phyloP scores from a whole-genome alignment of 1,140 invertebrate species.

The Prorops nasuta region DNA sequence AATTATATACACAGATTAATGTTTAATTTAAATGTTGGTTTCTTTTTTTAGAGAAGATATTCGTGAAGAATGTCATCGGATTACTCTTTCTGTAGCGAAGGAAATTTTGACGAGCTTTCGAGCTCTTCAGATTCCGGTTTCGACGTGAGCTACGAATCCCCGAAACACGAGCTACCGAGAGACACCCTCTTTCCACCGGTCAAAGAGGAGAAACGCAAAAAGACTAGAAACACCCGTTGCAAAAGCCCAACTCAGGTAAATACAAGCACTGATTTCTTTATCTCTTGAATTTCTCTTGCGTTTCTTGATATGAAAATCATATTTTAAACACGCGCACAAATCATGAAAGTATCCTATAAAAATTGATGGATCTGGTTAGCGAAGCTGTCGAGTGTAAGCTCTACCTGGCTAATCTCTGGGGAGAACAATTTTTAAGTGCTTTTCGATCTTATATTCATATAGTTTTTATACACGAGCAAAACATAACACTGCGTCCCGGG shows the following conservation, averaged over 20 bases:
- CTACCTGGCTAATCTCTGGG: too few species aligned
- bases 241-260: slow-evolving; percentile 57
- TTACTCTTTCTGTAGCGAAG: slow-evolving; percentile 53
- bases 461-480: too few species aligned
- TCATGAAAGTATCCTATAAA: too few species aligned
- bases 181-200: slow-evolving; percentile 34
- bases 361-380: too few species aligned
- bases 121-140: slow-evolving; percentile 71
- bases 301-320: not conserved
- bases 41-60: too few species aligned
- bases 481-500: too few species aligned
- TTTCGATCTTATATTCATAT: too few species aligned
- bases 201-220: slow-evolving; percentile 52
- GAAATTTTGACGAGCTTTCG: slow-evolving; percentile 66
- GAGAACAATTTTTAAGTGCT: too few species aligned
- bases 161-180: slow-evolving; percentile 44
- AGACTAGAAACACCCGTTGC: slow-evolving; percentile 47
- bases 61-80: slow-evolving; percentile 46
- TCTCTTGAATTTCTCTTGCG: not conserved
- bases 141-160: slow-evolving; percentile 62
- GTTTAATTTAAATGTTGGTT: too few species aligned
- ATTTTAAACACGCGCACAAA: too few species aligned
- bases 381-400: too few species aligned
- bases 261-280: slow-evolving; percentile 9
- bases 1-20: too few species aligned